Conservation (phyloP, 2,797 vertebrate genomes). For the Siniperca scherzeri region DNA sequence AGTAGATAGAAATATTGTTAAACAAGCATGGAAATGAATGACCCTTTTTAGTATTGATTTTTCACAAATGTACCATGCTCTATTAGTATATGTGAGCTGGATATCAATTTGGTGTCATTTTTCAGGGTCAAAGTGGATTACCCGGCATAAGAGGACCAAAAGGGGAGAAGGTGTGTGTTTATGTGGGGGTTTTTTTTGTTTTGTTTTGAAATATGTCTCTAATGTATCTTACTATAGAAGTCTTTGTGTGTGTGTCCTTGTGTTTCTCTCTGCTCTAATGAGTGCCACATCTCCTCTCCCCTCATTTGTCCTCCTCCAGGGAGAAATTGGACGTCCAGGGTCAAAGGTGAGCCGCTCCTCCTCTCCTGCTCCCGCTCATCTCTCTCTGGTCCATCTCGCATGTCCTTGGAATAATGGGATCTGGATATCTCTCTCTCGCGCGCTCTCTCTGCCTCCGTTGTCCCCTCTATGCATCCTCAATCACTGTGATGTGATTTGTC, state of each 20-base stretch:
- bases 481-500: conserved; percentile 74
- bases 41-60: conserved; percentile 57
- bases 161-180: conserved; percentile 88
- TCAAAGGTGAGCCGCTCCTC: conserved; percentile 88
- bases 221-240: conserved; percentile 39
- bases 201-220: conserved; percentile 36
- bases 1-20: conserved; percentile 30
- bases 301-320: conserved; percentile 85
- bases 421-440: conserved; percentile 33
- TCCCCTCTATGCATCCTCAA: conserved; percentile 33
- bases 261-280: conserved; percentile 50
- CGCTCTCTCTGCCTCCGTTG: conserved; percentile 1
- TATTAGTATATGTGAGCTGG: conserved; percentile 31
- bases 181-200: not conserved
- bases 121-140: conserved; percentile 90
- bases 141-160: conserved; percentile 92
- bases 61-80: conserved; percentile 16
- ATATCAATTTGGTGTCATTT: conserved; percentile 56
- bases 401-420: conserved; percentile 73
- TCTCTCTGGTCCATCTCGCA: conserved; percentile 40
- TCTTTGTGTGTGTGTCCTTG: conserved; percentile 61
- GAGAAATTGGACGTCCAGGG: conserved; percentile 95
- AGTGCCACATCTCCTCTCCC: conserved; percentile 46
- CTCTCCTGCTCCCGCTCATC: conserved; percentile 34
- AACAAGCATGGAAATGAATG: conserved; percentile 19